Conservation (phyloP, 2,113 vertebrate species). For the Seriola dumerili region DNA sequence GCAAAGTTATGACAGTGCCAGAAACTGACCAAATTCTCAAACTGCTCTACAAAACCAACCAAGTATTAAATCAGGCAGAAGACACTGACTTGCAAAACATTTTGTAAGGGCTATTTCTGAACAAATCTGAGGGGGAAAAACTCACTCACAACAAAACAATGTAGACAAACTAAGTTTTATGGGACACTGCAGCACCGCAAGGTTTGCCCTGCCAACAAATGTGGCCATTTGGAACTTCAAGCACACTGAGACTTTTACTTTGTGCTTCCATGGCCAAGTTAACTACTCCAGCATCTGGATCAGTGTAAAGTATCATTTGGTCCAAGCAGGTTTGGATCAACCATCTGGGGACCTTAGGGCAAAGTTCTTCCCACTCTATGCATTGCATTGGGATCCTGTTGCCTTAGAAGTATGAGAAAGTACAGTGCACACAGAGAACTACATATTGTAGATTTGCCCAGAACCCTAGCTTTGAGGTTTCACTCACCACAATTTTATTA, state of each 20-base stretch:
- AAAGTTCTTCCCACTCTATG: background rate
- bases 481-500: too few relatives aligned
- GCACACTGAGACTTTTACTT: background rate
- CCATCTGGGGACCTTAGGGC: background rate
- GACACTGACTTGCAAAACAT: background rate
- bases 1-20: background rate
- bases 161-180: background rate
- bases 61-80: background rate
- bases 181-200: background rate
- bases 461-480: too few relatives aligned
- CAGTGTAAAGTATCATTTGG: background rate
- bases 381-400: too few relatives aligned
- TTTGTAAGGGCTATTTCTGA: background rate
- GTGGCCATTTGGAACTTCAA: background rate
- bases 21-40: background rate
- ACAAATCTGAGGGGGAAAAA: background rate
- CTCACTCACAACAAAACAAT: too few relatives aligned
- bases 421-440: too few relatives aligned
- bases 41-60: background rate
- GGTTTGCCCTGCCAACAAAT: background rate
- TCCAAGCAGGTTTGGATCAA: background rate
- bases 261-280: background rate
- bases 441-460: too few relatives aligned
- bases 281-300: background rate
- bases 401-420: too few relatives aligned